Percentiles rank a stretch among this genome's conserved stretches.
phyloP scores from a whole-genome alignment of 1,140 invertebrate species.

The Glossosoma conforme region DNA sequence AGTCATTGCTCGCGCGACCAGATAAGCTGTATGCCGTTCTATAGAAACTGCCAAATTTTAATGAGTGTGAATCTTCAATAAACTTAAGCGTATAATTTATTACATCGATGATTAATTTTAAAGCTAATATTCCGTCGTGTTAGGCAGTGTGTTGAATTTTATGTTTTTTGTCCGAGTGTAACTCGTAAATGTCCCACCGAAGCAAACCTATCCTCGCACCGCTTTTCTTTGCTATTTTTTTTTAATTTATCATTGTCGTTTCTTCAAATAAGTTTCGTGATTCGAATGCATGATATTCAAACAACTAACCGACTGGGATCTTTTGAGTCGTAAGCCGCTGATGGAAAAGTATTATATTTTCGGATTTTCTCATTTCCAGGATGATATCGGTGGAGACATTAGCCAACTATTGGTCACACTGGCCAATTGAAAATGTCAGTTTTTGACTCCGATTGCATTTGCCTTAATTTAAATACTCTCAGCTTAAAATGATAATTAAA shows the following conservation, averaged over 20 bases:
- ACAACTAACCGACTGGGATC: neutral
- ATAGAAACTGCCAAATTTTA: neutral
- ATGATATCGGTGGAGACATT: conserved; percentile 50
- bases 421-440: conserved; percentile 47
- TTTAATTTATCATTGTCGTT: conserved; percentile 4
- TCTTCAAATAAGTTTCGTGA: conserved; percentile 2
- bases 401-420: conserved; percentile 53
- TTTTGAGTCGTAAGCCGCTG: neutral
- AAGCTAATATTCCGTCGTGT: neutral
- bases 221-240: conserved; percentile 8
- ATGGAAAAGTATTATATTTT: conserved; percentile 15
- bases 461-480: conserved; percentile 3
- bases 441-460: neutral
- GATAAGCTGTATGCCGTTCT: too few relatives aligned
- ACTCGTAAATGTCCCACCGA: conserved; percentile 10
- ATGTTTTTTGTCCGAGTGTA: conserved; percentile 3
- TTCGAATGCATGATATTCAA: conserved; percentile 9
- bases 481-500: neutral
- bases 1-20: neutral
- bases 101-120: too few relatives aligned
- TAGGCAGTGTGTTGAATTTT: conserved; percentile 1
- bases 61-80: neutral
- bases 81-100: neutral
- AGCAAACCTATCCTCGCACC: conserved; percentile 19
- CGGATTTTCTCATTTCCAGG: conserved; percentile 44